Base-by-base conservation (phyloP, 2,888 invertebrate genomes). In the Hedya salicella region DNA sequence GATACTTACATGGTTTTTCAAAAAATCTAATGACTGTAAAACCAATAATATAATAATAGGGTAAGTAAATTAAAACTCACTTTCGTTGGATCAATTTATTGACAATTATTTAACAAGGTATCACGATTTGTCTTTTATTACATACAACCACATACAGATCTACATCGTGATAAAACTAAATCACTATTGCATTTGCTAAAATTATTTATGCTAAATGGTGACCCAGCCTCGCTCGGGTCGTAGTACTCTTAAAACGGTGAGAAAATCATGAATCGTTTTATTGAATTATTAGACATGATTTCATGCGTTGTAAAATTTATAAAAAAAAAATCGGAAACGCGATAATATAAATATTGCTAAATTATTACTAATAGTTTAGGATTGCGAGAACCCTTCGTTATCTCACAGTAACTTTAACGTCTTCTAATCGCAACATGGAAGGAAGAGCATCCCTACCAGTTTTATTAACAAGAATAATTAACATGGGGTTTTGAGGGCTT, bases 71-170 rank as follows among this genome's bases (percentile, higher is more conserved):
- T 53, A 71, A 70, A 69, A 56, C 54, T 40, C 53, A 6, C 60
- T 42, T 68, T 71, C 68, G 69, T 73, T 74, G 71, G 68, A 85
- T 86, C 78, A 80, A 79, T 88, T 88, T 88, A 87, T 85, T 89
- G 70, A 85, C 77, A 85, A 85, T 81, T 78, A 80, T 85, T 82
- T 86, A 90, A 89, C 87, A 88, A 88, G 81, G 80, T 89, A 90
- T 89, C 88, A 91, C 86, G 87, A 83, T 86, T 89, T 90, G 89
- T 90, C 91, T 91, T 91, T 86, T 75, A 76, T 78, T 83, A 82
- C 78, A 85, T 60, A 53, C 60, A 60, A 65, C 79, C 80, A 77
- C 79, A 74, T 79, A 89, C 89, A 87, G 88, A 90, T 89, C 88
- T 82, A 75, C 78, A 77, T 81, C 75, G 79, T 60, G 60, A 65